These are phyloP conservation scores for Tetramorium alpestre DNA, from an alignment of 1,140 invertebrate genomes.

Conservation along the genomic window DNA sequence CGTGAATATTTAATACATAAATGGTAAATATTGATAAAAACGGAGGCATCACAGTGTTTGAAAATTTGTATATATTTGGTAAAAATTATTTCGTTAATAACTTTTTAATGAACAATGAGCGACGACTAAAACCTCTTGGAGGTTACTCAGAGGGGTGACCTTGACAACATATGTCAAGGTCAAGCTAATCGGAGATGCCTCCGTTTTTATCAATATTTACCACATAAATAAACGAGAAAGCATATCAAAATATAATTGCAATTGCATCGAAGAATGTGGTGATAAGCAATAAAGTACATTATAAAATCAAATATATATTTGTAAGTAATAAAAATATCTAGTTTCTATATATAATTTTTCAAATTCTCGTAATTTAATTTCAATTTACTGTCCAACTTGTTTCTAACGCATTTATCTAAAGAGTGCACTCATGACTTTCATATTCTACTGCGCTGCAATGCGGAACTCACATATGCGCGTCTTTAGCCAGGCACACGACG, in stretches of 20 bases:
- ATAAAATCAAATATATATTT: not conserved
- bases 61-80: too few species aligned
- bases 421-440: not conserved
- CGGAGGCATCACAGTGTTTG: too few species aligned
- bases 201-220: too few species aligned
- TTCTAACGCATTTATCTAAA: not conserved
- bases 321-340: not conserved
- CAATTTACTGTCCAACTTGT: not conserved
- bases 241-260: not conserved
- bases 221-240: not conserved
- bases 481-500: conserved; percentile 70
- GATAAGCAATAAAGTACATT: not conserved
- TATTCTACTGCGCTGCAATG: not conserved
- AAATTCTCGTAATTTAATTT: not conserved
- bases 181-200: too few species aligned
- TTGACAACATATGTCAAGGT: too few species aligned
- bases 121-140: too few species aligned
- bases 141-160: too few species aligned
- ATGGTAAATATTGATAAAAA: too few species aligned
- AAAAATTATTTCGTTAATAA: too few species aligned
- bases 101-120: too few species aligned
- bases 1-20: not conserved
- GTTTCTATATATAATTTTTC: not conserved
- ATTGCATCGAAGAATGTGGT: not conserved
- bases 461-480: conserved; percentile 76